Percentiles rank a stretch among this genome's conserved stretches.
Conservation (phyloP, 2,888 invertebrate genomes). For the Auanema sp. region DNA sequence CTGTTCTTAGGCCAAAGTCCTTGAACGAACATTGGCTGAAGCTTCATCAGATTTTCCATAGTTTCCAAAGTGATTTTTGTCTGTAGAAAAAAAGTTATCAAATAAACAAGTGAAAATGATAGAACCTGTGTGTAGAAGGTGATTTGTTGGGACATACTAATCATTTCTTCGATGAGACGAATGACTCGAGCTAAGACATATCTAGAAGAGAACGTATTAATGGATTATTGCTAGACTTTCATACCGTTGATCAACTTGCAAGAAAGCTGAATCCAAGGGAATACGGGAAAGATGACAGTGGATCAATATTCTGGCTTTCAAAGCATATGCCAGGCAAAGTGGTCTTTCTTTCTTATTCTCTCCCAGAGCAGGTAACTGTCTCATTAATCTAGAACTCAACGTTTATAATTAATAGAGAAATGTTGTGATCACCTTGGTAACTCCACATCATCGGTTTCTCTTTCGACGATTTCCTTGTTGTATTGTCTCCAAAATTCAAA, state of each 20-base stretch:
- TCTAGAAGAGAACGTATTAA: slow-evolving; percentile 47
- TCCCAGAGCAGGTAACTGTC: slow-evolving; percentile 82
- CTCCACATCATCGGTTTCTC: slow-evolving; percentile 91
- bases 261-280: slow-evolving; percentile 56
- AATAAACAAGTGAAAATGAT: not conserved
- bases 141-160: slow-evolving; percentile 89
- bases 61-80: slow-evolving; percentile 48
- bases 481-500: slow-evolving; percentile 91
- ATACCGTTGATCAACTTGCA: slow-evolving; percentile 37
- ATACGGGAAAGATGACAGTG: slow-evolving; percentile 92
- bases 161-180: slow-evolving; percentile 93
- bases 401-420: not conserved
- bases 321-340: slow-evolving; percentile 73
- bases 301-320: slow-evolving; percentile 81
- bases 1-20: slow-evolving; percentile 93
- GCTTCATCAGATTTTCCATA: slow-evolving; percentile 66
- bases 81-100: slow-evolving; percentile 23
- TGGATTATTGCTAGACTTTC: not conserved
- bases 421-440: slow-evolving; percentile 76
- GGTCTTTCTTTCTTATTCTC: slow-evolving; percentile 96
- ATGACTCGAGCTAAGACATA: slow-evolving; percentile 72
- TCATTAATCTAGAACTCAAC: slow-evolving; percentile 72
- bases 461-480: slow-evolving; percentile 89
- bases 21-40: slow-evolving; percentile 95
- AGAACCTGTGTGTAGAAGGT: slow-evolving; percentile 74